Evolutionary conservation across 2,113 vertebrate genomes (phyloP), one percentile per base, ranked within the genome.

Genomic region (Orcinus orca): DNA sequence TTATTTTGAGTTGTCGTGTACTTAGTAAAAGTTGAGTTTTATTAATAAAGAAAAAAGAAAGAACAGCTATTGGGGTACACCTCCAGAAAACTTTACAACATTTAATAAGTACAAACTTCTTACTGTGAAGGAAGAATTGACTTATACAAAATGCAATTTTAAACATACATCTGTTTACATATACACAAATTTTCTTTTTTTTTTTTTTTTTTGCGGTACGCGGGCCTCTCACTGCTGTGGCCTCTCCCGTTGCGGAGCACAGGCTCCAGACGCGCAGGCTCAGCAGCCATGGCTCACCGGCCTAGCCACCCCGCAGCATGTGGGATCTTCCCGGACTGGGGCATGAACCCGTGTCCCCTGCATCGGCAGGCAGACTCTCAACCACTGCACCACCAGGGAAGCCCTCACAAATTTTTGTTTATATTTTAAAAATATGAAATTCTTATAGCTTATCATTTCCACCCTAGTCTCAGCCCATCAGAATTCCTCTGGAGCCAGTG

Each of bases 11-110:
- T 68, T 91, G 53, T 71, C 4, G 31, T 18, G 31, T 73, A 62
- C 33, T 89, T 92, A 67, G 53, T 65, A 63, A 63, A 83, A 83
- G 31, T 25, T 60, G 38, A 33, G 62, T 91, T 98, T 86, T 95
- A 93, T 91, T 26, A 67, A 41, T 82, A 44, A 92, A 76, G 13
- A 65, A 76, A 31, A 88, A 68, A 76, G 36, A 18, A n/a, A 65
- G 38, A 89, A 74, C 7, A 74, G 36, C 33, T 33, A 17, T 36
- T 55, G 55, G 55, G 7, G 33, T 53, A 38, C 58, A 92, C 29
- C 55, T 88, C 47, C 23, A 80, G 83, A 65, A 94, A 12, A 1
- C 17, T 86, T 85, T 53, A 20, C 33, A 44, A 33, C 58, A 68
- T 67, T 86, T 81, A 73, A 15, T 70, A 93, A 83, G 38, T n/a